Percentiles rank a stretch among this genome's conserved stretches.
These are phyloP conservation scores for Porites divaricata DNA, from an alignment of 92 coral and sea anemone species.

Conservation along the genomic window DNA sequence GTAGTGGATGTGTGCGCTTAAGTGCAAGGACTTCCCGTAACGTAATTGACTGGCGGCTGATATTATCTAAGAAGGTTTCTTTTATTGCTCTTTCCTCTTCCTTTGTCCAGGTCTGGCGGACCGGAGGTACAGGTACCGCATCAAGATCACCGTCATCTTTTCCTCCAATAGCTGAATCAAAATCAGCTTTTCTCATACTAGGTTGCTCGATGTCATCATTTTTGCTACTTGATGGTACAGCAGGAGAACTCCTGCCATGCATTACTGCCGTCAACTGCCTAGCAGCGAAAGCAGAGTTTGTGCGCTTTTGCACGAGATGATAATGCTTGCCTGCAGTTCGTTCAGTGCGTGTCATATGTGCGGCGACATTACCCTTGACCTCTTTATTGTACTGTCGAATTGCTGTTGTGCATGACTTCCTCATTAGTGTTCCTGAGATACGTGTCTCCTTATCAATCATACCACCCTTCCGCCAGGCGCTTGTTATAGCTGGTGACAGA, in stretches of 20 bases:
- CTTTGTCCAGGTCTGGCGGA: not conserved
- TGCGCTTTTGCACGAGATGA: constrained; percentile 2
- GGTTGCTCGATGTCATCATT: not conserved
- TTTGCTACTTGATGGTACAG: not conserved
- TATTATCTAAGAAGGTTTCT: constrained; percentile 1
- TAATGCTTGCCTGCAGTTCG: constrained; percentile 15
- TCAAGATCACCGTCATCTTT: not conserved
- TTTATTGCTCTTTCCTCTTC: constrained; percentile 1
- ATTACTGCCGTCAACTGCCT: constrained; percentile 13
- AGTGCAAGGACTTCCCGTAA: not conserved
- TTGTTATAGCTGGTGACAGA: constrained; percentile 15
- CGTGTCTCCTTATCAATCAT: constrained; percentile 13
- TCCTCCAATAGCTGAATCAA: not conserved
- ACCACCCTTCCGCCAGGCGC: constrained; percentile 23
- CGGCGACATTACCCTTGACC: constrained; percentile 19
- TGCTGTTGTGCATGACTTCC: constrained; percentile 28
- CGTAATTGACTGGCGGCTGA: constrained; percentile 11
- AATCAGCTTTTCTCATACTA: not conserved
- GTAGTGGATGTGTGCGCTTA: not conserved
- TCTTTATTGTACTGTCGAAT: constrained; percentile 10
- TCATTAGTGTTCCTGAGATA: constrained; percentile 21
- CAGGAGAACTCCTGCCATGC: constrained; percentile 11
- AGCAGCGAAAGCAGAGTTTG: constrained; percentile 16
- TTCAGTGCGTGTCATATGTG: constrained; percentile 18
- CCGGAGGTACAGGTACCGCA: not conserved